phyloP scores from a whole-genome alignment of 2,113 vertebrate species.

The Bombycilla garrulus region DNA sequence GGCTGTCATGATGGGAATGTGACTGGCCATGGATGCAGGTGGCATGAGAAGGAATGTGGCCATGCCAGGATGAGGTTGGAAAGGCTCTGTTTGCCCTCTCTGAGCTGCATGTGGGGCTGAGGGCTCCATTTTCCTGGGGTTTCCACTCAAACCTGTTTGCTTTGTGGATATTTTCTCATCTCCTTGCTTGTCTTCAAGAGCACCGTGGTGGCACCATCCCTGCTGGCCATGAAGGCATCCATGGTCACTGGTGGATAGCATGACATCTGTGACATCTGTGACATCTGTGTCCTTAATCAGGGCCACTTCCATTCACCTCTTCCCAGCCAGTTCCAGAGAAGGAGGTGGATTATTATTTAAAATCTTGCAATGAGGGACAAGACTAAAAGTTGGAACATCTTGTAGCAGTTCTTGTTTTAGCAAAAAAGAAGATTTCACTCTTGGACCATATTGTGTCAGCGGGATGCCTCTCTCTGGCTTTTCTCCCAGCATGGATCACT shows the following conservation, averaged over 20 bases:
- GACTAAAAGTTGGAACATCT: slow-evolving; percentile 27
- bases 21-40: not conserved
- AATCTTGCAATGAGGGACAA: not conserved
- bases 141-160: not conserved
- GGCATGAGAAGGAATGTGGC: slow-evolving; percentile 44
- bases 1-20: not conserved
- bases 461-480: not conserved
- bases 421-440: not conserved
- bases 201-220: not conserved
- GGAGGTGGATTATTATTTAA: not conserved
- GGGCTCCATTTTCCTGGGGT: not conserved
- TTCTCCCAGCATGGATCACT: slow-evolving; percentile 3
- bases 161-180: not conserved
- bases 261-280: not conserved
- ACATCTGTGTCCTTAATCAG: slow-evolving; percentile 41
- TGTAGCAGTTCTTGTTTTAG: slow-evolving; percentile 1
- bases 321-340: not conserved
- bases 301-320: slow-evolving; percentile 35
- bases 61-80: not conserved
- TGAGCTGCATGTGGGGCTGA: slow-evolving; percentile 48
- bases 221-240: not conserved
- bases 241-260: not conserved
- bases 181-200: not conserved
- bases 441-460: not conserved
- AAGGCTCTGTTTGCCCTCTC: not conserved